Percentiles rank a stretch among this genome's conserved stretches.
Evolutionary conservation across 2,113 vertebrate species (phyloP).

Genomic region (Sminthopsis crassicaudata): DNA sequence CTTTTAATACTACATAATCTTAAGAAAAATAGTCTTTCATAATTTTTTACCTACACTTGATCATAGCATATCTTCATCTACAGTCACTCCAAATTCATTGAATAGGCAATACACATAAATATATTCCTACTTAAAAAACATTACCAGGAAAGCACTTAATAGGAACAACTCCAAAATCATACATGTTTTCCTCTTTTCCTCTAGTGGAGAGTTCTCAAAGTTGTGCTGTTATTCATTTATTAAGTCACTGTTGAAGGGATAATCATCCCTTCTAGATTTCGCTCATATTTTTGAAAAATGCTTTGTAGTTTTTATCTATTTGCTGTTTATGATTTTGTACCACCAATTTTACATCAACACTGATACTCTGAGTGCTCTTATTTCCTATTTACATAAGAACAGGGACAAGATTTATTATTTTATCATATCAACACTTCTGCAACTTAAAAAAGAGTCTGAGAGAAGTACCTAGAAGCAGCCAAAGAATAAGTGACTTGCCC

Average conservation of each 20-base stretch:
- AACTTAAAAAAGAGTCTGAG: neutral
- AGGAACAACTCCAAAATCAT: constrained; percentile 9
- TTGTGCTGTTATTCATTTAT: neutral
- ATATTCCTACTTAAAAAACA: constrained; percentile 28
- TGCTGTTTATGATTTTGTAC: neutral
- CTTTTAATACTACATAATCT: constrained; percentile 9
- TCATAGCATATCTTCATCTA: neutral
- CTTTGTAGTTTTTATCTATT: neutral
- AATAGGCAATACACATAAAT: constrained; percentile 27
- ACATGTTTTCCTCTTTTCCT: neutral
- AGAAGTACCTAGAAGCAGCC: neutral
- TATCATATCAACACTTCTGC: neutral
- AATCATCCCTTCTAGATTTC: neutral
- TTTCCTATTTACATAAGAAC: neutral
- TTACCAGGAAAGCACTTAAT: constrained; percentile 6
- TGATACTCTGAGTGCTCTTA: neutral
- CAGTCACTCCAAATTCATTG: neutral
- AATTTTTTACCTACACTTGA: neutral
- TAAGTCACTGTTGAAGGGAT: neutral
- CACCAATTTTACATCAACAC: neutral
- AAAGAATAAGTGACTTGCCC: neutral
- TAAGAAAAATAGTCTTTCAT: constrained; percentile 13
- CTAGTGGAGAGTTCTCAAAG: neutral
- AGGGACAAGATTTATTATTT: neutral
- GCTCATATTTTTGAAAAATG: neutral